Percentiles rank a stretch among this genome's conserved stretches.
These are phyloP conservation scores for Trematomus bernacchii DNA, from an alignment of 2,797 vertebrate genomes.

Conservation along the genomic window DNA sequence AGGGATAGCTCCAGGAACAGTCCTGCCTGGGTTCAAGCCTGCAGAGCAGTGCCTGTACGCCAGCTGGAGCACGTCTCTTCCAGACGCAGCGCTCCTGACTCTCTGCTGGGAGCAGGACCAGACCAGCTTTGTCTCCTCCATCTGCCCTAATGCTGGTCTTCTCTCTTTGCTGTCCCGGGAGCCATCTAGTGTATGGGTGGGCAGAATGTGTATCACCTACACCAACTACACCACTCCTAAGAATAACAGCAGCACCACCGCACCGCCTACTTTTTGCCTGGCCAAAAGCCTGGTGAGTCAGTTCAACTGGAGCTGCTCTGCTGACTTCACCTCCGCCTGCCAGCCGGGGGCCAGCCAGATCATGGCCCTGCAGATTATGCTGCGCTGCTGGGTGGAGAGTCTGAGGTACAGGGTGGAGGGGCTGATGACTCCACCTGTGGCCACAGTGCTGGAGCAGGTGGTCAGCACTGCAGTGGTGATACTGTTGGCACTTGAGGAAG, in stretches of 20 bases:
- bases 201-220: constrained; percentile 77
- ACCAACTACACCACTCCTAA: constrained; percentile 61
- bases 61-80: constrained; percentile 76
- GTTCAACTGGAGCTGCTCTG: constrained; percentile 84
- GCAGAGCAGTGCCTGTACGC: constrained; percentile 81
- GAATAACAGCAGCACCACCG: constrained; percentile 23
- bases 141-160: constrained; percentile 75
- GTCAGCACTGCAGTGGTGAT: constrained; percentile 77
- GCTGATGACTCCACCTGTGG: constrained; percentile 66
- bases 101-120: constrained; percentile 87
- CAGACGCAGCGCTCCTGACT: constrained; percentile 73
- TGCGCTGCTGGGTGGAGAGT: constrained; percentile 80
- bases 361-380: constrained; percentile 70
- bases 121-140: constrained; percentile 73
- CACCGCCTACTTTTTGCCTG: constrained; percentile 62
- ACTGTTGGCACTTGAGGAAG: constrained; percentile 83
- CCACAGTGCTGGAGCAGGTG: constrained; percentile 67
- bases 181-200: constrained; percentile 80
- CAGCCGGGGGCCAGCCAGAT: constrained; percentile 66
- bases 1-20: constrained; percentile 28
- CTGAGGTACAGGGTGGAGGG: constrained; percentile 64
- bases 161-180: constrained; percentile 73
- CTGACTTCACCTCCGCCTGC: constrained; percentile 77
- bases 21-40: constrained; percentile 61
- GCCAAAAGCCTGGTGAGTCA: constrained; percentile 67